These are phyloP conservation scores for Pristiophorus japonicus DNA, from an alignment of 2,113 vertebrate genomes.

Conservation along the genomic window DNA sequence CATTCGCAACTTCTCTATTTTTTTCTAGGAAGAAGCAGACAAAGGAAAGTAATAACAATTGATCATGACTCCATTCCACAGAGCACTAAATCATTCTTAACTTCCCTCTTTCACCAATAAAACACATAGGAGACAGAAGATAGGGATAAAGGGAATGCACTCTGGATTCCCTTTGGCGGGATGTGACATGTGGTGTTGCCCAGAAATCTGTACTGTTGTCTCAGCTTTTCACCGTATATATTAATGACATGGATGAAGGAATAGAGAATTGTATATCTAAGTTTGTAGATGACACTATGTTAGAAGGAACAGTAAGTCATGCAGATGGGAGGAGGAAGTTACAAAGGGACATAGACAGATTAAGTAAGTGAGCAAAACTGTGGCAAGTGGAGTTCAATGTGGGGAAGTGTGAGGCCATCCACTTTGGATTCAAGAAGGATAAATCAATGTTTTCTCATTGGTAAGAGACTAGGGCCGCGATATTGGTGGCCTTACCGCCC, in stretches of 20 bases:
- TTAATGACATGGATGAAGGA: not conserved
- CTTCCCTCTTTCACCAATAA: not conserved
- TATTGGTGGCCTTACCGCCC: too few relatives aligned
- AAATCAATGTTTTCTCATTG: not conserved
- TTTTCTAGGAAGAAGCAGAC: conserved; percentile 19
- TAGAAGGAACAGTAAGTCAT: not conserved
- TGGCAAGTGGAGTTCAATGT: not conserved
- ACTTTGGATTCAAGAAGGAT: not conserved
- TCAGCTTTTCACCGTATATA: not conserved
- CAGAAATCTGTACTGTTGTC: not conserved
- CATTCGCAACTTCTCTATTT: conserved; percentile 25
- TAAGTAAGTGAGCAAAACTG: not conserved
- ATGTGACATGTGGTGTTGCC: too few relatives aligned
- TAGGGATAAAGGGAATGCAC: not conserved
- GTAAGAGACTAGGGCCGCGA: too few relatives aligned
- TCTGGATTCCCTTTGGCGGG: not conserved
- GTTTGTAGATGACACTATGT: not conserved
- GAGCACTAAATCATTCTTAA: not conserved
- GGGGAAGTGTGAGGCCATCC: not conserved
- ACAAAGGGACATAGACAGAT: not conserved
- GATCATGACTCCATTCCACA: not conserved
- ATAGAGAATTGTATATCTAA: not conserved
- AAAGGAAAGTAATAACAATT: not conserved
- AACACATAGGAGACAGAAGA: not conserved
- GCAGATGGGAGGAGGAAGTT: not conserved